A percentile compares a stretch with the other conserved stretches of the same genome.
phyloP scores from a whole-genome alignment of 2,888 invertebrate genomes.

The Aspidiotus rigidus region DNA sequence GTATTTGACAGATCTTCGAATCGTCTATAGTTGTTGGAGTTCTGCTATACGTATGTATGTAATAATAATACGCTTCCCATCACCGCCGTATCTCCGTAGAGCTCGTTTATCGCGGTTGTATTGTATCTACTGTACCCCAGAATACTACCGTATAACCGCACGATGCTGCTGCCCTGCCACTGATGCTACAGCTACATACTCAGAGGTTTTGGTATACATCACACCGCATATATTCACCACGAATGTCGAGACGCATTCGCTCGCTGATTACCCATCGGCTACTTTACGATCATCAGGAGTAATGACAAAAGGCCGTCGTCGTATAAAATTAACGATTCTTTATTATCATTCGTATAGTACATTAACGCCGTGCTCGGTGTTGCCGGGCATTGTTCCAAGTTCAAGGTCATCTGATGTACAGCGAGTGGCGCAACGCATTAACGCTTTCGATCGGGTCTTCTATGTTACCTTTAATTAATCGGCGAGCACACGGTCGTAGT shows the following conservation, averaged over 20 bases:
- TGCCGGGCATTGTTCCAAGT: conserved; percentile 33
- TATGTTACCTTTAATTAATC: conserved; percentile 19
- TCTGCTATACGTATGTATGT: no score
- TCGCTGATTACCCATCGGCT: background rate
- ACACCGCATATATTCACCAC: background rate
- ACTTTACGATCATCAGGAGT: background rate
- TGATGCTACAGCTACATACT: no score
- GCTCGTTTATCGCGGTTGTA: no score
- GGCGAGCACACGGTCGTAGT: background rate
- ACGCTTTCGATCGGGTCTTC: conserved; percentile 5
- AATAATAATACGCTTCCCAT: no score
- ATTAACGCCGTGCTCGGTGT: conserved; percentile 14
- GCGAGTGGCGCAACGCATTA: conserved; percentile 26
- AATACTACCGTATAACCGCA: no score
- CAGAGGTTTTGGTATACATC: no score
- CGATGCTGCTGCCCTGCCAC: no score
- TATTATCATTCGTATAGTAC: conserved; percentile 14
- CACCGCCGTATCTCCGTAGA: no score
- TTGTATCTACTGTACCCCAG: no score
- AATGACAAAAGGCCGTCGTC: conserved; percentile 14
- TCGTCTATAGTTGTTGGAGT: no score
- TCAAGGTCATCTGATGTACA: conserved; percentile 30
- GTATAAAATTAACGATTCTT: conserved; percentile 20
- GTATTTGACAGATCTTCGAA: no score
- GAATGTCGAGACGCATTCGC: background rate